phyloP scores from a whole-genome alignment of 2,797 vertebrate species.

The Bradypus variegatus region DNA sequence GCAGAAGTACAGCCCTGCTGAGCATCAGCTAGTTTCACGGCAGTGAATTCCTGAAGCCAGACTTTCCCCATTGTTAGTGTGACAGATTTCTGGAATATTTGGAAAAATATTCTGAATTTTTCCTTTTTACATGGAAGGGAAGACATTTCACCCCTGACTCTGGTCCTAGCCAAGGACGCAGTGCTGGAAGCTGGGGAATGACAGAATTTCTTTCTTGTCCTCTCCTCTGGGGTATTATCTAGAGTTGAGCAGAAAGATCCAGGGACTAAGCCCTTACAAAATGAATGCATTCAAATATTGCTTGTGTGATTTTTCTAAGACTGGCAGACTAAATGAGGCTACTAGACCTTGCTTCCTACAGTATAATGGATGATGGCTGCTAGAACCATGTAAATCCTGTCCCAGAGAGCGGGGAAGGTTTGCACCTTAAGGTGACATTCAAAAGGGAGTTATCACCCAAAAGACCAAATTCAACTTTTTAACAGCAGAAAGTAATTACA shows the following conservation, averaged over 20 bases:
- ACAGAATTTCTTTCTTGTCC: not conserved
- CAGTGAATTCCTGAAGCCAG: not conserved
- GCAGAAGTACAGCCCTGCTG: not conserved
- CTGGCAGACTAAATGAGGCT: not conserved
- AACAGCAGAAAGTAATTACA: not conserved
- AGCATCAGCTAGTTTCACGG: fast-evolving
- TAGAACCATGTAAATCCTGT: not conserved
- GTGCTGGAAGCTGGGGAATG: not conserved
- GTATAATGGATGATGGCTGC: not conserved
- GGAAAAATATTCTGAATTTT: not conserved
- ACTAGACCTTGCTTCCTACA: not conserved
- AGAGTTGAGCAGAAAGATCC: not conserved
- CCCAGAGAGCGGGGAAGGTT: not conserved
- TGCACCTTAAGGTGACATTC: not conserved
- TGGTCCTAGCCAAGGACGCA: not conserved
- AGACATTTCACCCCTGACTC: not conserved
- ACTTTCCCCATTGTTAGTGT: not conserved
- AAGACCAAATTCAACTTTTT: not conserved
- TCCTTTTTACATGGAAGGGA: not conserved
- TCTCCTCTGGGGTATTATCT: not conserved
- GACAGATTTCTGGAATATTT: not conserved
- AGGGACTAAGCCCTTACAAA: not conserved
- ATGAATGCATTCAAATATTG: not conserved
- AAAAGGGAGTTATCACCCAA: not conserved
- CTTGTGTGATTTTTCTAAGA: not conserved